phyloP scores from a whole-genome alignment of 2,888 invertebrate species.

The Brachyptera putata region DNA sequence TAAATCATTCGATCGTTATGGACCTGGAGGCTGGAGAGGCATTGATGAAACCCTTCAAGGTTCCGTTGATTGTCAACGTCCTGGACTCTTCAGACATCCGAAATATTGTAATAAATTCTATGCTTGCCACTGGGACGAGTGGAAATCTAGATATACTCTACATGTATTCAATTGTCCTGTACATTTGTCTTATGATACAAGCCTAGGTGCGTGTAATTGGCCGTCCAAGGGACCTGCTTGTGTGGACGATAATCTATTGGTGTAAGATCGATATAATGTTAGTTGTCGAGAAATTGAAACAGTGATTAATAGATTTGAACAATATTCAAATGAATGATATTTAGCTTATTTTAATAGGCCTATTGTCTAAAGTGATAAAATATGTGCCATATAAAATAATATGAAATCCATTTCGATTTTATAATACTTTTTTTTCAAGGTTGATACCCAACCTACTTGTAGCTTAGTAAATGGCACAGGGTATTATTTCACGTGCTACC shows the following conservation, averaged over 20 bases:
- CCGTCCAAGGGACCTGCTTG: slow-evolving; percentile 76
- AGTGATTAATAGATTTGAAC: no score
- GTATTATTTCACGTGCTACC: no score
- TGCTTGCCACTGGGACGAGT: slow-evolving; percentile 74
- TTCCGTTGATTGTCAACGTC: slow-evolving; percentile 48
- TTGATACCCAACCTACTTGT: no score
- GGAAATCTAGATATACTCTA: slow-evolving; percentile 68
- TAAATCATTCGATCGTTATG: slow-evolving; percentile 52
- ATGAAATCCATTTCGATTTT: no score
- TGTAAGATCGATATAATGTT: slow-evolving; percentile 45
- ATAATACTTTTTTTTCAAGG: no score
- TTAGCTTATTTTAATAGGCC: no score
- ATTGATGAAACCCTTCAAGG: slow-evolving; percentile 56
- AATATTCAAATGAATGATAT: no score
- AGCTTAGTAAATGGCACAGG: no score
- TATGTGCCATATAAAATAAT: no score
- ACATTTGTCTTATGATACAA: slow-evolving; percentile 70
- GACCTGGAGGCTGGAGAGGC: slow-evolving; percentile 58
- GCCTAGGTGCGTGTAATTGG: slow-evolving; percentile 76
- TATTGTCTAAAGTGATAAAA: no score
- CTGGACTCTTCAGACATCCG: slow-evolving; percentile 61
- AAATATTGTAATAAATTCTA: slow-evolving; percentile 78
- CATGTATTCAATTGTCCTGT: slow-evolving; percentile 76
- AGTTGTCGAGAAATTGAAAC: no score
- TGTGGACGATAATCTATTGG: slow-evolving; percentile 63